Conservation (phyloP, 2,113 vertebrate genomes). For the Bufo bufo region DNA sequence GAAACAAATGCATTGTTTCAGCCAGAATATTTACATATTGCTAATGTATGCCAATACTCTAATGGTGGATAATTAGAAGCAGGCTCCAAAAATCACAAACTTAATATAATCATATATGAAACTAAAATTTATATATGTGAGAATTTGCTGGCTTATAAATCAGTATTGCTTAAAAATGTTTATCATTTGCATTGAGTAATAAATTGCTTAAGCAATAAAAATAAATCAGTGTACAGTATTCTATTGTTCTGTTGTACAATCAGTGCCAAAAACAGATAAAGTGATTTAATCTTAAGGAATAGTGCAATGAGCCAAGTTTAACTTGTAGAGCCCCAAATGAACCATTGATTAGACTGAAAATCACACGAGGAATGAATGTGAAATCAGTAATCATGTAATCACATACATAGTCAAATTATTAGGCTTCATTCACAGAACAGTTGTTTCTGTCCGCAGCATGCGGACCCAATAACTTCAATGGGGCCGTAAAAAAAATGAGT, state of each 20-base stretch:
- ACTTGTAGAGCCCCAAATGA: neutral
- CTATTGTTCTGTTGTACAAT: neutral
- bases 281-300: neutral
- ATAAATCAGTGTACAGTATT: neutral
- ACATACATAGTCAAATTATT: no score
- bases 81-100: neutral
- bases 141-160: neutral
- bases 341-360: no score
- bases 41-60: slow-evolving; percentile 20
- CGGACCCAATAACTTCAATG: no score
- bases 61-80: slow-evolving; percentile 10
- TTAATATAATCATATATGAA: neutral
- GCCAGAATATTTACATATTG: slow-evolving; percentile 10
- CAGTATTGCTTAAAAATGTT: neutral
- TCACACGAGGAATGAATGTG: no score
- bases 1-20: neutral
- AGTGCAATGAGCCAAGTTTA: neutral
- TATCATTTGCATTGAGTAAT: neutral
- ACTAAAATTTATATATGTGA: neutral
- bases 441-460: no score
- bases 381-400: no score
- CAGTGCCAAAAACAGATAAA: neutral
- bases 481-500: no score
- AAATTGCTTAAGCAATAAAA: neutral
- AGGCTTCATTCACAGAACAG: no score